phyloP scores from a whole-genome alignment of 37 sponge, comb jelly and placozoan species.

The Cliona cf. orientalis region DNA sequence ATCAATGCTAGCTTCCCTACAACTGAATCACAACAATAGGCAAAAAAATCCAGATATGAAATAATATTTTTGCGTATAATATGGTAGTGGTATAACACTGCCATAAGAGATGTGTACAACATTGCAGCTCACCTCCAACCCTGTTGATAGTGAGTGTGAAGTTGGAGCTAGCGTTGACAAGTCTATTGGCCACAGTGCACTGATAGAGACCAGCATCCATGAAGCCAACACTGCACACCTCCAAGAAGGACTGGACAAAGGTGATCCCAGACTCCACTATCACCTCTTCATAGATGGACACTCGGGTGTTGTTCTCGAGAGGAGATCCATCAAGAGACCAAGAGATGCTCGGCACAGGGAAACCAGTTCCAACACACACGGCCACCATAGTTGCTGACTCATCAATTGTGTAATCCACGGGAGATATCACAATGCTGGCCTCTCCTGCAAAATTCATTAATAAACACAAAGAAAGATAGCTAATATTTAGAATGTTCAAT shows the following conservation, averaged over 20 bases:
- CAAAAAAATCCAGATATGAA: no score
- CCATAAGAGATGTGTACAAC: background rate
- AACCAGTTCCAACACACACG: conserved; percentile 28
- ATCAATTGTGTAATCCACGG: no score
- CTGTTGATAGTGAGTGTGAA: background rate
- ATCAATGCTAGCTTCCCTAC: no score
- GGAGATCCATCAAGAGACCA: conserved; percentile 11
- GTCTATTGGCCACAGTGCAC: conserved; percentile 28
- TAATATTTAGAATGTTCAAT: no score
- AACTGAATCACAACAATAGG: no score
- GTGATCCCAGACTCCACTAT: background rate
- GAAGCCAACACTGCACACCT: conserved; percentile 16
- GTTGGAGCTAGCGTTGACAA: background rate
- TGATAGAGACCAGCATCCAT: conserved; percentile 29
- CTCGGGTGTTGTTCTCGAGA: background rate
- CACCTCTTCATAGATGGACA: conserved; percentile 18
- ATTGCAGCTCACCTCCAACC: no score
- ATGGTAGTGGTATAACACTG: no score
- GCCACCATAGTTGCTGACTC: background rate
- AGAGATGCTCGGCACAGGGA: conserved; percentile 13
- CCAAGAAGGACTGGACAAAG: conserved; percentile 26
- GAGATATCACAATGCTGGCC: no score
- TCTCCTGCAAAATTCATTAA: no score
- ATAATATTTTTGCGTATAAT: no score
- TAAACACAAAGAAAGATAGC: no score